Conservation (phyloP, 2,888 invertebrate species). For the Operophtera brumata region DNA sequence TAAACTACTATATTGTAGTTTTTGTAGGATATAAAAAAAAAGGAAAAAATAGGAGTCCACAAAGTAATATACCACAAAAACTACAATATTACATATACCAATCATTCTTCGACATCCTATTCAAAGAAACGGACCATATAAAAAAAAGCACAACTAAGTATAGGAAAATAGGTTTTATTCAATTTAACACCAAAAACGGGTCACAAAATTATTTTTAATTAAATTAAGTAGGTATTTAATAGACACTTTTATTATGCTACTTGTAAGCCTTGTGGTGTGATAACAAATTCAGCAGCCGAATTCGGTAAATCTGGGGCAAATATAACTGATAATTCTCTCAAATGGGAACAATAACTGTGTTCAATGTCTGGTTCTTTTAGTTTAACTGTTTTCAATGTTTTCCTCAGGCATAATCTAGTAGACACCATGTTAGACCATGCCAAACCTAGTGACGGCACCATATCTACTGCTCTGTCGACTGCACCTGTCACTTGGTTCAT, state of each 20-base stretch:
- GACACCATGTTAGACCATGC: constrained; percentile 75
- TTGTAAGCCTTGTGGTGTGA: constrained; percentile 51
- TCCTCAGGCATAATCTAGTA: constrained; percentile 55
- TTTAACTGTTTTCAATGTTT: constrained; percentile 33
- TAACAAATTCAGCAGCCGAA: constrained; percentile 44
- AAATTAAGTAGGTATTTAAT: no score
- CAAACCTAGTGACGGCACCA: constrained; percentile 66
- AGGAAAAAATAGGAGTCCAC: no score
- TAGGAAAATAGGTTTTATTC: no score
- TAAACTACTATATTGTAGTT: no score
- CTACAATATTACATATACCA: no score
- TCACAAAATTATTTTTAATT: no score
- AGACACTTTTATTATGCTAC: constrained; percentile 4
- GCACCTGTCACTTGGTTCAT: constrained; percentile 71
- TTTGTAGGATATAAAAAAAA: no score
- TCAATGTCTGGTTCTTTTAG: constrained; percentile 23
- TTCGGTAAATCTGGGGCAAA: constrained; percentile 65
- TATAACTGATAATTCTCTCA: constrained; percentile 54
- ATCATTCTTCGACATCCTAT: no score
- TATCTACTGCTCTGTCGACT: constrained; percentile 47
- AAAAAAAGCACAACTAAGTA: no score
- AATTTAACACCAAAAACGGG: no score
- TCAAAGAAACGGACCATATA: no score
- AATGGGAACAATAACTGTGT: constrained; percentile 24
- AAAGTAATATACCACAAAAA: no score